Base-by-base conservation (phyloP, 2,888 invertebrate species). In the Luperina nickerlii region DNA sequence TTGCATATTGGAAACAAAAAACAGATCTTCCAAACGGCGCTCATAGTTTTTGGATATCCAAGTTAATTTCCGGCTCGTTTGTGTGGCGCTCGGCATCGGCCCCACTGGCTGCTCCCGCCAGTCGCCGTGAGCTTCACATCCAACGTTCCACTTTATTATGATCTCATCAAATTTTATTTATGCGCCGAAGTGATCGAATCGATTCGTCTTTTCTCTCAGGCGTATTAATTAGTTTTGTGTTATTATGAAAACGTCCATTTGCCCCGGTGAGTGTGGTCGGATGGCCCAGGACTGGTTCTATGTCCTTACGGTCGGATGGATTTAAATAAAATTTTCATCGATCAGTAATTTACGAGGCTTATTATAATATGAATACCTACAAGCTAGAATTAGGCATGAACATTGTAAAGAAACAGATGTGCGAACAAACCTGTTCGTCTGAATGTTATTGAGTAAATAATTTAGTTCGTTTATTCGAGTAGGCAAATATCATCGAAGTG, bases 1-100 rank as follows among this genome's bases (percentile, higher is more conserved):
- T 94, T 95, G 94, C 94, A 94, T 95, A 95, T 95, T 95, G 92
- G 92, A 94, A 94, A 94, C 93, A 94, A 95, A 94, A 93, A 94
- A 93, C 89, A 90, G 87, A 89, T 91, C 90, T 89, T 86, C 86
- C 86, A 89, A 90, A 91, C 87, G 85, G 89, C 90, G 89, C 91
- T 91, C 92, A 92, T 91, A 89, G 90, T 91, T 91, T 93, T 91
- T 87, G 87, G 90, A 90, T 83, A 80, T 69, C 74, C 77, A 80
- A 72, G 80, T 89, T 85, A 88, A 87, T 88, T 85, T 84, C 88
- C 80, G 70, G 82, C 84, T 89, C 87, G 89, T 90, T 88, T 86
- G 84, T 76, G 74, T 72, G 65, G 65, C 85, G 42, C 81, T 38
- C 54, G 57, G 71, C 18, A 7, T 20, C 6, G 66, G 38, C 42